Conservation (phyloP, 2,888 invertebrate genomes). For the Drosophila setosimentum region DNA sequence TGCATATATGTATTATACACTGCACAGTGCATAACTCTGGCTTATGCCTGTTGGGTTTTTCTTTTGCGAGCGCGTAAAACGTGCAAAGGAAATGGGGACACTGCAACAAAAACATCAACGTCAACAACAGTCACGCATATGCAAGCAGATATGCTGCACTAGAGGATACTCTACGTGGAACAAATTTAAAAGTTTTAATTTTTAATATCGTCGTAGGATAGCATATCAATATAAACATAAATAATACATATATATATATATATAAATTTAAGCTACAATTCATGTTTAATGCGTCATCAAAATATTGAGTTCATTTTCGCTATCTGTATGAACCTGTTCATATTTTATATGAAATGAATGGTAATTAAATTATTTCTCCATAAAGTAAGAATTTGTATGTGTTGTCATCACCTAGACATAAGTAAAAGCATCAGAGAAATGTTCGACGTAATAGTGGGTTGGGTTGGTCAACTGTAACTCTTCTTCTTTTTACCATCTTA, state of each 20-base stretch:
- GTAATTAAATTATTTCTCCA: background rate
- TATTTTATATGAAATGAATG: background rate
- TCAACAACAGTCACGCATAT: conserved; percentile 14
- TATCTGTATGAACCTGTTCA: background rate
- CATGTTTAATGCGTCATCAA: background rate
- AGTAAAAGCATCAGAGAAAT: background rate
- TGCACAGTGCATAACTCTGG: conserved; percentile 18
- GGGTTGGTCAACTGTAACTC: background rate
- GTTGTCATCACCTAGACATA: background rate
- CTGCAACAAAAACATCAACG: conserved; percentile 47
- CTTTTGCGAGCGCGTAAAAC: conserved; percentile 23
- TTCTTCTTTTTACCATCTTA: background rate
- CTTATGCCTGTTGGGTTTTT: conserved; percentile 25
- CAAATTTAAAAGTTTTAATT: too few species aligned
- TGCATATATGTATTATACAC: too few species aligned
- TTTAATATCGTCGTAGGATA: too few species aligned
- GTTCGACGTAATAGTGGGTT: background rate
- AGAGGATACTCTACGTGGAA: conserved; percentile 11
- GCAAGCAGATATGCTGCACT: background rate
- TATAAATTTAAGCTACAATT: background rate
- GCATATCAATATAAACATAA: background rate
- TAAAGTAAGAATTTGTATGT: background rate
- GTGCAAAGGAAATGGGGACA: conserved; percentile 66
- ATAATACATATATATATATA: background rate
- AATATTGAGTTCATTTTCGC: background rate